Conservation (phyloP, 2,797 vertebrate genomes). For the Manis pentadactyla region DNA sequence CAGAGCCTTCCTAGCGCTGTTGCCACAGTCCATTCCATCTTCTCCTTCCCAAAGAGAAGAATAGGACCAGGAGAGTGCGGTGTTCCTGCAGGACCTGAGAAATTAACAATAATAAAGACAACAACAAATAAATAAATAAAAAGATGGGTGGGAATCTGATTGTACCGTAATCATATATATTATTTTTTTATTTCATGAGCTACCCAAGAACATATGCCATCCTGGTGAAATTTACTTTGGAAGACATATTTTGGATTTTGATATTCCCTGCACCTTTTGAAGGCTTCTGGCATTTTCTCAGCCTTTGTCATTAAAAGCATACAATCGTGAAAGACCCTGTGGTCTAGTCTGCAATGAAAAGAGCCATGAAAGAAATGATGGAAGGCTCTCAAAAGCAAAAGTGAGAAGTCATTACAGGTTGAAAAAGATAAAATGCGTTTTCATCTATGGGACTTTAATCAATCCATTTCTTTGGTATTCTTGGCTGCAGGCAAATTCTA, state of each 20-base stretch:
- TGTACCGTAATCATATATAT: background rate
- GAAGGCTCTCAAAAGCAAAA: slow-evolving; percentile 35
- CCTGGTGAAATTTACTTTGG: background rate
- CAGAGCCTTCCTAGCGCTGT: background rate
- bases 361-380: slow-evolving; percentile 31
- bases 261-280: slow-evolving; percentile 15
- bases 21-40: background rate
- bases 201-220: background rate
- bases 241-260: slow-evolving; percentile 18
- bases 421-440: slow-evolving; percentile 24
- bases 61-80: background rate
- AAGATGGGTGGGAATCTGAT: background rate
- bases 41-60: background rate
- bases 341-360: slow-evolving; percentile 6
- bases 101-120: background rate
- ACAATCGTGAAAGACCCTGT: slow-evolving; percentile 33
- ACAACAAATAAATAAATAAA: background rate
- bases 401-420: background rate
- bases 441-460: slow-evolving; percentile 33
- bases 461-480: background rate
- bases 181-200: slow-evolving; percentile 24
- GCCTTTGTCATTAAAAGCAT: slow-evolving; percentile 42
- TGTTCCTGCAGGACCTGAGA: background rate
- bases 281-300: slow-evolving; percentile 6
- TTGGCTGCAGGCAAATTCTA: slow-evolving; percentile 32